Evolutionary conservation across 2,888 invertebrate genomes (phyloP).

Genomic region (Synergus umbraculus): DNA sequence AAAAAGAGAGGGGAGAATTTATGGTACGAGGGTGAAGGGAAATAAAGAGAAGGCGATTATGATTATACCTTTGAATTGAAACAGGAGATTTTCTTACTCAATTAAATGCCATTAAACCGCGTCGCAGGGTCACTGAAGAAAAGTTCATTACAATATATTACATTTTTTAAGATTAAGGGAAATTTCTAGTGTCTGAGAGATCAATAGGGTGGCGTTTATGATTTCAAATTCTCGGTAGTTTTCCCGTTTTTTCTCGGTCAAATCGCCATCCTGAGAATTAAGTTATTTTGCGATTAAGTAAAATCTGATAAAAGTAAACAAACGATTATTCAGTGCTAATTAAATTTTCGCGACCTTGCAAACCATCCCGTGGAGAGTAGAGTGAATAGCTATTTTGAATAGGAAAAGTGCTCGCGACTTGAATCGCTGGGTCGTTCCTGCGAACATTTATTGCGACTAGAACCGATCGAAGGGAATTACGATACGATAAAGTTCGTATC

Average conservation of each 20-base stretch:
- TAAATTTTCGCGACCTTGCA: slow-evolving; percentile 36
- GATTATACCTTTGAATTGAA: background rate
- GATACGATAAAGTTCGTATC: slow-evolving; percentile 67
- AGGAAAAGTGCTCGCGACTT: background rate
- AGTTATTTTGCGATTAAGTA: slow-evolving; percentile 1
- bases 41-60: slow-evolving; percentile 3
- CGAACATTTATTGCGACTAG: slow-evolving; percentile 55
- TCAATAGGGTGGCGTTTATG: too few species aligned
- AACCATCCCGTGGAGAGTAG: slow-evolving; percentile 5
- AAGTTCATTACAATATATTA: background rate
- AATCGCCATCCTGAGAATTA: background rate
- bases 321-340: slow-evolving; percentile 28
- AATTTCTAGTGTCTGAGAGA: too few species aligned
- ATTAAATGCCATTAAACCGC: background rate
- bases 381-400: background rate
- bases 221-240: too few species aligned
- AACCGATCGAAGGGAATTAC: slow-evolving; percentile 66
- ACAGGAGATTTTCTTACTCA: background rate
- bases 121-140: background rate
- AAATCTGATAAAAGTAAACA: background rate
- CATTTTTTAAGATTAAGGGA: too few species aligned
- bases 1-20: slow-evolving; percentile 39
- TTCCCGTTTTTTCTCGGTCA: too few species aligned
- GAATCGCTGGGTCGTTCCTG: background rate
- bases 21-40: slow-evolving; percentile 39